These are phyloP conservation scores for Zeus faber DNA, from an alignment of 2,113 vertebrate genomes.

Conservation along the genomic window DNA sequence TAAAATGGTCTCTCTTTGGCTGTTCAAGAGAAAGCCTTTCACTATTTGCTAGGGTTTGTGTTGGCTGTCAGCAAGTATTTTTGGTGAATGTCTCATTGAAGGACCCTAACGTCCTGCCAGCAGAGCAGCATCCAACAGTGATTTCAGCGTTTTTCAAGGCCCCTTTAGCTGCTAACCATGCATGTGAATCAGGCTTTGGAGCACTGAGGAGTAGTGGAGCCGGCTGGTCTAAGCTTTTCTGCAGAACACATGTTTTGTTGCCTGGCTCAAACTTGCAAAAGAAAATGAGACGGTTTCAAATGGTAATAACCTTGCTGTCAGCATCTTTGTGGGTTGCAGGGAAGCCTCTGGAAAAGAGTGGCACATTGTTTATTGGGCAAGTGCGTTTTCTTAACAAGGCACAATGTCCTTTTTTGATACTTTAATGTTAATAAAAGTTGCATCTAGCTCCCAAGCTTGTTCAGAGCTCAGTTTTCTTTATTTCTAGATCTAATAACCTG, in stretches of 20 bases:
- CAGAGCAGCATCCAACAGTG: conserved; percentile 32
- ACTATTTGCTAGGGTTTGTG: conserved; percentile 21
- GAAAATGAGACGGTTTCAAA: conserved; percentile 42
- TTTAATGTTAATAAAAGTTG: conserved; percentile 3
- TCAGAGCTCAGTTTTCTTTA: neutral
- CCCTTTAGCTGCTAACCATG: conserved; percentile 33
- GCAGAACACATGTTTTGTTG: conserved; percentile 36
- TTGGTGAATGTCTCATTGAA: conserved; percentile 42
- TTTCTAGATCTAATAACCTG: neutral
- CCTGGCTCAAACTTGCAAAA: conserved; percentile 28
- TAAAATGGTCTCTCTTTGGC: conserved; percentile 12
- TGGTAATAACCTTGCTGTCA: conserved; percentile 33
- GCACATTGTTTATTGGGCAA: conserved; percentile 22
- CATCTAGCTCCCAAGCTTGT: conserved; percentile 10
- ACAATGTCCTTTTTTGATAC: conserved; percentile 9
- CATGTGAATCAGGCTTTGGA: conserved; percentile 36
- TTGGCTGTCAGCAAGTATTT: conserved; percentile 31
- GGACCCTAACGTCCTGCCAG: conserved; percentile 36
- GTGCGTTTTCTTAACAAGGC: conserved; percentile 22
- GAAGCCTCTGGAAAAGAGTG: conserved; percentile 18
- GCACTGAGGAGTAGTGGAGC: conserved; percentile 10
- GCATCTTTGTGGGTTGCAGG: conserved; percentile 32
- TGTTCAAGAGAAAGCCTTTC: conserved; percentile 15
- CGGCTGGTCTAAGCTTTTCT: conserved; percentile 26
- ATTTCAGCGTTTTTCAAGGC: conserved; percentile 32